Base-by-base conservation (phyloP, 2,113 vertebrate genomes). In the Rhinolophus ferrumequinum region DNA sequence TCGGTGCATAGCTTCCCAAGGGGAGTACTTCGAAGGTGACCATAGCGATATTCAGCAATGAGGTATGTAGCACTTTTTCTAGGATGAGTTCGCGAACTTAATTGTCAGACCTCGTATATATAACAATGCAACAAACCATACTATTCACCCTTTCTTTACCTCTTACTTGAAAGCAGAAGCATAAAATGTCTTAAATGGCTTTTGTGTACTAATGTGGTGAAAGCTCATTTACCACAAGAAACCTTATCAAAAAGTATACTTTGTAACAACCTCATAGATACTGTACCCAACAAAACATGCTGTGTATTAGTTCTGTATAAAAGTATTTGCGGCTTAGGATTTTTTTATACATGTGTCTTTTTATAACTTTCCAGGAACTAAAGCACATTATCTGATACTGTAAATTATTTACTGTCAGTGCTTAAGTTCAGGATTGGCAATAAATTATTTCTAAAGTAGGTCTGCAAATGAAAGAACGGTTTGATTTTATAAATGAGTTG, bases 361-460 rank as follows among this genome's bases (percentile, higher is more conserved):
- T 98, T 98, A 98, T 98, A 98, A 97, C 97, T 98, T 98, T 98
- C 97, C 97, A 97, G 97, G 97, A 97, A 98, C 95, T 98, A 98
- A 98, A 96, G 95, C 96, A 96, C 95, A 88, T 93, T 93, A 94
- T 95, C 97, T 98, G 82, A 98, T 98, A 94, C 98, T 98, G 98
- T 99, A 98, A 96, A 98, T 98, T 98, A 98, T 96, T 81, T 95
- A 95, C 88, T 50, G 89, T 97, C 96, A 93, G 97, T 69, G 91
- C 96, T 98, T 98, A 98, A 97, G 98, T 98, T 98, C 95, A 82
- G 97, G 90, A 98, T 98, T 98, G 96, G 98, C 98, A 98, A 98
- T 99, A 99, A 99, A 98, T 99, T 99, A 99, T 99, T 99, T 98
- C 98, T 98, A 97, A 97, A 98, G 97, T 97, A 95, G 90, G 80